These are phyloP conservation scores for Harpagifer antarcticus DNA, from an alignment of 2,797 vertebrate genomes.

Conservation along the genomic window DNA sequence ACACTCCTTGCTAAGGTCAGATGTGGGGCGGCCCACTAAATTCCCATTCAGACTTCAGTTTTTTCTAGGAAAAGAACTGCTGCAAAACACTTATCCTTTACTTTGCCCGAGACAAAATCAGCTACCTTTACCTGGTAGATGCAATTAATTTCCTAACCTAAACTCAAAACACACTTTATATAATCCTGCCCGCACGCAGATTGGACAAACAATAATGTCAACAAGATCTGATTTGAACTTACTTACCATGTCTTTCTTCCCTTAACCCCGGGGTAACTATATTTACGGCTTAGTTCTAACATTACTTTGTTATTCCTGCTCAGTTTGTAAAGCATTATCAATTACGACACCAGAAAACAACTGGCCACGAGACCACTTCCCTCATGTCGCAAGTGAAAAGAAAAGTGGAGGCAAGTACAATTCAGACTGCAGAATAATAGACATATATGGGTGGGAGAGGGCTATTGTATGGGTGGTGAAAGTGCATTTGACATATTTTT, in stretches of 20 bases:
- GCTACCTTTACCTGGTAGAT: conserved; percentile 26
- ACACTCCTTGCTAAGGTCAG: conserved; percentile 53
- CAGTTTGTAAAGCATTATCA: conserved; percentile 47
- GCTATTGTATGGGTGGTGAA: conserved; percentile 67
- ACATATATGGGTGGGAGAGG: conserved; percentile 52
- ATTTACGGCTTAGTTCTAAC: conserved; percentile 37
- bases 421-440: conserved; percentile 79
- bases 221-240: conserved; percentile 42
- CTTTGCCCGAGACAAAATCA: conserved; percentile 30
- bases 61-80: conserved; percentile 58
- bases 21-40: conserved; percentile 17
- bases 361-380: conserved; percentile 70
- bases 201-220: conserved; percentile 23
- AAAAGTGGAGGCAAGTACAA: conserved; percentile 74
- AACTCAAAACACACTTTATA: conserved; percentile 34
- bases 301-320: conserved; percentile 33
- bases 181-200: conserved; percentile 23
- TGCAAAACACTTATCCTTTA: conserved; percentile 66
- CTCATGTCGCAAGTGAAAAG: conserved; percentile 45
- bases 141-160: conserved; percentile 14
- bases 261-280: conserved; percentile 42
- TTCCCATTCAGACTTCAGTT: conserved; percentile 21
- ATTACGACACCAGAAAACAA: conserved; percentile 63
- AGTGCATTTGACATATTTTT: conserved; percentile 83
- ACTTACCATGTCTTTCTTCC: conserved; percentile 18